Base-by-base conservation (phyloP, 2,797 vertebrate species). In the Sebastes reedi region DNA sequence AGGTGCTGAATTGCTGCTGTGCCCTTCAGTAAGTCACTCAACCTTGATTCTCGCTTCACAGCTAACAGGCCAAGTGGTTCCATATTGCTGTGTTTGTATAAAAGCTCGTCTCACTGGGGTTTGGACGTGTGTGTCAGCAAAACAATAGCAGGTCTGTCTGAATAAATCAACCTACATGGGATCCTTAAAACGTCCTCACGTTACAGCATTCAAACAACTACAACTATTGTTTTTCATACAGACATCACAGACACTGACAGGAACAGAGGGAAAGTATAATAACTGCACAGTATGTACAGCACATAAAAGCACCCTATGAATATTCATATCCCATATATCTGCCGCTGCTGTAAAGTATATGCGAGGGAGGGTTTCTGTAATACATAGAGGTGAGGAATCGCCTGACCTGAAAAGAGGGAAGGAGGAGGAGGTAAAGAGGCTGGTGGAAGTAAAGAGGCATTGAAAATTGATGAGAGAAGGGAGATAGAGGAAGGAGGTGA, bases 1-100 rank as follows among this genome's bases (percentile, higher is more conserved):
- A 62, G 75, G 67, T 78, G 62, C 52, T 78, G 59, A 82, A 77
- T 72, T 72, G 61, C 58, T 25, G 32, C 25, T 3, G 14, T 79
- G 82, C 72, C 86, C 87, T 86, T 87, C 80, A 86, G 75, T 67
- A 61, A 85, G 80, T 79, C 85, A 79, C 66, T 82, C 83, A 84
- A 80, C 87, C 87, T 82, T 82, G 75, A 80, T 80, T 80, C 68
- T 85, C 79, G 55, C 6, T 20, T 64, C 68, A 56, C 67, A 22
- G 72, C 76, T 79, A 83, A 81, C 77, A 79, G 77, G 71, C 65
- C 75, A 80, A 83, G 65, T 71, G 85, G 3, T 70, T 82, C 71
- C 55, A 80, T 76, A 79, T 77, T 79, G 88, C 85, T 83, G 72
- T 70, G 82, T 86, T 88, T 84, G 84, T 89, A 79, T 73, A 79